These are phyloP conservation scores for Siderastrea radians DNA, from an alignment of 92 coral and sea anemone genomes.

Conservation along the genomic window DNA sequence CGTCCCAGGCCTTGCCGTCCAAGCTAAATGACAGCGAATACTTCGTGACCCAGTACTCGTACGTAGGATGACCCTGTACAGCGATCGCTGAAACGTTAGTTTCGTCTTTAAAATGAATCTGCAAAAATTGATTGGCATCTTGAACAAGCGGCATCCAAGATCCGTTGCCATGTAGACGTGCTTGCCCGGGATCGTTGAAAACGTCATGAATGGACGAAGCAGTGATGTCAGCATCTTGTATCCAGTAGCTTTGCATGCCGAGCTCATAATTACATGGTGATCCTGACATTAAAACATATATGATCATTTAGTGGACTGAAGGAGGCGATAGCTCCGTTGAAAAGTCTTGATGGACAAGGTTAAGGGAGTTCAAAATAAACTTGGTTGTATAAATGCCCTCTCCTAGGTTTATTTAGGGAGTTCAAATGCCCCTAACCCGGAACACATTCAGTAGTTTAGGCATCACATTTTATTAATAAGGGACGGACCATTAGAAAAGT, in stretches of 20 bases:
- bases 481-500: too few species aligned
- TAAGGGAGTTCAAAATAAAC: too few species aligned
- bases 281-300: neutral
- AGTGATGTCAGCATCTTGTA: slow-evolving; percentile 74
- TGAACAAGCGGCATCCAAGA: slow-evolving; percentile 89
- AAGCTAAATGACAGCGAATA: slow-evolving; percentile 73
- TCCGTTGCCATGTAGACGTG: slow-evolving; percentile 86
- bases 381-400: too few species aligned
- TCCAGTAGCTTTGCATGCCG: slow-evolving; percentile 88
- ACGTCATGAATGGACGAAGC: slow-evolving; percentile 77
- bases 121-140: slow-evolving; percentile 74
- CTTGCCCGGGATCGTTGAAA: slow-evolving; percentile 83
- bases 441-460: too few species aligned
- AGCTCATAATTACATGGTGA: slow-evolving; percentile 68
- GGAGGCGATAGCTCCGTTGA: too few species aligned
- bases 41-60: slow-evolving; percentile 80
- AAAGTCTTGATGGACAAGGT: too few species aligned
- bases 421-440: too few species aligned
- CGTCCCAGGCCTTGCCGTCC: slow-evolving; percentile 76
- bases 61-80: slow-evolving; percentile 83
- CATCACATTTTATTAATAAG: too few species aligned
- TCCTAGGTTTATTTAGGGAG: too few species aligned
- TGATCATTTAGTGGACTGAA: too few species aligned
- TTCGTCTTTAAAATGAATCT: slow-evolving; percentile 74
- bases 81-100: slow-evolving; percentile 82